Conservation (phyloP, 2,888 invertebrate species). For the Monopis laevigella region DNA sequence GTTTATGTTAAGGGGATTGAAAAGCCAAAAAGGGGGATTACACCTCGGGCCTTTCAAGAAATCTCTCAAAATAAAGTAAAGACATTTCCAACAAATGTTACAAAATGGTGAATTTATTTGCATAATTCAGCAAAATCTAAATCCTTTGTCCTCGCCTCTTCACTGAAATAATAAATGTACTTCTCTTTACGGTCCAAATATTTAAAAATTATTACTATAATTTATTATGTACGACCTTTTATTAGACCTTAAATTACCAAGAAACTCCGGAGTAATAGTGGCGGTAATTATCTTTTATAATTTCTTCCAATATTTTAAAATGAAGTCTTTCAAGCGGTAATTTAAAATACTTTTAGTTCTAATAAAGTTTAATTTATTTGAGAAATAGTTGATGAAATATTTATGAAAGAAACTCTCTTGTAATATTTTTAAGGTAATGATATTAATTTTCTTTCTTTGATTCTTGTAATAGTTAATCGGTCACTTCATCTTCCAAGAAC, state of each 20-base stretch:
- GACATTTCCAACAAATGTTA: conserved; percentile 65
- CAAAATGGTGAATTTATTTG: conserved; percentile 66
- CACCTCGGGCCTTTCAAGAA: conserved; percentile 54
- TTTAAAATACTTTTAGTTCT: too few relatives aligned
- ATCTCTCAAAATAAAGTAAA: conserved; percentile 62
- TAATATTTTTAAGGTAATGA: too few relatives aligned
- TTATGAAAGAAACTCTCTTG: too few relatives aligned
- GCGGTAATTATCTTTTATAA: too few relatives aligned
- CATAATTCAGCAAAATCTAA: conserved; percentile 62
- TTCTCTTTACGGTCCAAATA: conserved; percentile 52
- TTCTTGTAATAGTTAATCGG: too few relatives aligned
- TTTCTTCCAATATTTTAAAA: too few relatives aligned
- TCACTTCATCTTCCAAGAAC: too few relatives aligned
- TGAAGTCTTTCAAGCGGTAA: too few relatives aligned
- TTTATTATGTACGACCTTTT: conserved; percentile 8
- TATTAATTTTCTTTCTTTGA: too few relatives aligned
- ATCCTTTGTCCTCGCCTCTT: conserved; percentile 59
- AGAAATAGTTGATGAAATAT: too few relatives aligned
- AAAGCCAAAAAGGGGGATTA: conserved; percentile 48
- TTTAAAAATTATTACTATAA: conserved; percentile 45
- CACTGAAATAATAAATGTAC: conserved; percentile 62
- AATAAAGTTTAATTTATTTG: too few relatives aligned
- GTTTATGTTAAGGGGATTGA: conserved; percentile 35
- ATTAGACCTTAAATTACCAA: conserved; percentile 4
- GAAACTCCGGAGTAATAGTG: too few relatives aligned